Evolutionary conservation across 1,140 invertebrate species (phyloP).

Genomic region (Lucilia sericata): DNA sequence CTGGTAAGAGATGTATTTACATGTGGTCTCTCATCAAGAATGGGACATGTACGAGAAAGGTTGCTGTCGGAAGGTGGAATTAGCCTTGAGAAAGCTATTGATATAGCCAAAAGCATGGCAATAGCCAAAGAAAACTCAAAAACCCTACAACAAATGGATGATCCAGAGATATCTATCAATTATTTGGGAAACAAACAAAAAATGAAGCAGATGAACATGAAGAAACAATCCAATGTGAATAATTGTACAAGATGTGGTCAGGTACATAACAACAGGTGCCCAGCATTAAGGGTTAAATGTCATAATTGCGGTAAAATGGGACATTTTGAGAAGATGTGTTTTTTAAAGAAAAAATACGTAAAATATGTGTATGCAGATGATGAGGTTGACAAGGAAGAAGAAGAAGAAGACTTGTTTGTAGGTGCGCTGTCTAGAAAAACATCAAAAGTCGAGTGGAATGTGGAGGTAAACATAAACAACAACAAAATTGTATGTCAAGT

Average conservation of each 20-base stretch:
- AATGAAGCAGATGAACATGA: constrained; percentile 7
- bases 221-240: too few species aligned
- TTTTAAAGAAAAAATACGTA: constrained; percentile 32
- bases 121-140: constrained; percentile 19
- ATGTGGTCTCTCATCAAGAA: too few species aligned
- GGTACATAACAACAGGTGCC: constrained; percentile 48
- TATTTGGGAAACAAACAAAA: not conserved
- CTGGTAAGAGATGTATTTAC: too few species aligned
- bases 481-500: constrained; percentile 50
- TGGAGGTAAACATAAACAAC: constrained; percentile 48
- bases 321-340: constrained; percentile 52
- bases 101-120: constrained; percentile 34
- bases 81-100: constrained; percentile 46
- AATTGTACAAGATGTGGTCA: constrained; percentile 39
- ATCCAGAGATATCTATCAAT: not conserved
- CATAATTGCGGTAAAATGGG: constrained; percentile 49
- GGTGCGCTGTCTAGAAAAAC: not conserved
- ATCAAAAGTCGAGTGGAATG: constrained; percentile 41
- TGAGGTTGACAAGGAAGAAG: not conserved
- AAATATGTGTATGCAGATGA: constrained; percentile 27
- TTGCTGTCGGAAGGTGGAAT: constrained; percentile 47
- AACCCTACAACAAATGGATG: constrained; percentile 5
- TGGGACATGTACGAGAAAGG: too few species aligned
- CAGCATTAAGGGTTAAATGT: constrained; percentile 50
- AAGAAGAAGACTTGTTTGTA: not conserved